These are phyloP conservation scores for Paragorgia papillata DNA, from an alignment of 92 coral and sea anemone genomes.

Conservation along the genomic window DNA sequence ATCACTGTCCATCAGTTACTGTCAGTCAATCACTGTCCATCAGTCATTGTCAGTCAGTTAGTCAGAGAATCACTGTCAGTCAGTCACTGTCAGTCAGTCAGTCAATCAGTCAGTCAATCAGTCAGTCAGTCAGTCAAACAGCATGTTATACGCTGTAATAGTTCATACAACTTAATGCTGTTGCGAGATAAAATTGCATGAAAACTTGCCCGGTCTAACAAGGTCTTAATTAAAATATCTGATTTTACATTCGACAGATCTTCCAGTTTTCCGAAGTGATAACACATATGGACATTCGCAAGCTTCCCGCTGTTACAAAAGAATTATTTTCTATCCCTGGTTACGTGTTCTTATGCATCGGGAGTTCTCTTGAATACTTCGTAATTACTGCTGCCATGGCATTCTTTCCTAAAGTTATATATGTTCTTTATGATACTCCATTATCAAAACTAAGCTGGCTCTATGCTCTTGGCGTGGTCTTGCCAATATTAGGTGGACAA, in stretches of 20 bases:
- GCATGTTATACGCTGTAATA: too few relatives aligned
- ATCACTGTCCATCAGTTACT: too few relatives aligned
- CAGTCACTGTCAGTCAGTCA: too few relatives aligned
- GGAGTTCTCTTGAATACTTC: conserved; percentile 62
- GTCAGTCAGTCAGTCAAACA: too few relatives aligned
- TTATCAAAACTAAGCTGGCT: conserved; percentile 33
- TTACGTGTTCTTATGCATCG: conserved; percentile 21
- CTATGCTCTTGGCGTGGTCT: conserved; percentile 16
- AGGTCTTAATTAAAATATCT: too few relatives aligned
- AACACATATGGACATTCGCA: conserved; percentile 17
- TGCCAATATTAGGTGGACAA: conserved; percentile 32
- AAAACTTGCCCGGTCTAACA: too few relatives aligned
- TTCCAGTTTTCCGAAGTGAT: conserved; percentile 19
- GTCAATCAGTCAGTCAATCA: too few relatives aligned
- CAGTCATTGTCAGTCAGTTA: too few relatives aligned
- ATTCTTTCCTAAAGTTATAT: conserved; percentile 86
- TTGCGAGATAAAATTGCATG: too few relatives aligned
- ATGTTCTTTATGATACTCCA: conserved; percentile 37
- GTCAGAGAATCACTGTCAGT: too few relatives aligned
- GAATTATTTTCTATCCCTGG: conserved; percentile 30
- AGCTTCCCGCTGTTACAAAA: conserved; percentile 12
- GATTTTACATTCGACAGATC: neutral
- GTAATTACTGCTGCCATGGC: conserved; percentile 63
- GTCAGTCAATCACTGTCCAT: too few relatives aligned
- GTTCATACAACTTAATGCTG: too few relatives aligned